Base-by-base conservation (phyloP, 2,113 vertebrate genomes). In the Stegostoma tigrinum region DNA sequence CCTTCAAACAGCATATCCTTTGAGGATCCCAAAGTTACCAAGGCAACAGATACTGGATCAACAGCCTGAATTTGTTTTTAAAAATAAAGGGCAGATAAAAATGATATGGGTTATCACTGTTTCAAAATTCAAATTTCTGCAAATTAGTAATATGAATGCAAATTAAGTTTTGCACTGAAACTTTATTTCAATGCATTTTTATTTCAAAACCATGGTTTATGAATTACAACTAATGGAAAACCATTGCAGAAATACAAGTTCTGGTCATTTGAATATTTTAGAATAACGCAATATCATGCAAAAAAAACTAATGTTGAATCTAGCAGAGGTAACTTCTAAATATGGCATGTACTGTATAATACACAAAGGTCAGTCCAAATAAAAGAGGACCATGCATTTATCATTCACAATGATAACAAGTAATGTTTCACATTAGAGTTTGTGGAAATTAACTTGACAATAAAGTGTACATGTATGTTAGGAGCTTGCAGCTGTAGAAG, bases 1-100 rank as follows among this genome's bases (percentile, higher is more conserved):
- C 98, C 99, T 96, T 99, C 98, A 96, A 99, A 99, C 30, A 99
- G 64, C 98, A 99, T 97, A 96, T 99, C 98, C 97, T 99, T 99
- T 0, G 99, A 99, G 48, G 99, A 99, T 75, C 98, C 99, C 95
- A 99, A 96, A 3, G 99, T 99, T 96, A 99, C 98, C 96, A 99
- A 96, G 14, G 99, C 98, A 1, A 98, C 97, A 23, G 98, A 98
- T 0, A 97, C 96, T 0, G 99, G 99, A 96, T 99, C 99, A 2
- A 99, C 95, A 0, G 98, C 97, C 99, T 99, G 97, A 10, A 78
- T 75, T 61, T 10, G 5, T 61, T 61, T 7, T 42, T 34, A 61
- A 95, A 55, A 55, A 19, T 8, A n/a, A n/a, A n/a, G 45, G 42
- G 27, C 45, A n/a, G 94, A 52, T 75, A 45, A 70, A 94, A 10